Base-by-base conservation (phyloP, 2,797 vertebrate genomes). In the Vireo griseus region DNA sequence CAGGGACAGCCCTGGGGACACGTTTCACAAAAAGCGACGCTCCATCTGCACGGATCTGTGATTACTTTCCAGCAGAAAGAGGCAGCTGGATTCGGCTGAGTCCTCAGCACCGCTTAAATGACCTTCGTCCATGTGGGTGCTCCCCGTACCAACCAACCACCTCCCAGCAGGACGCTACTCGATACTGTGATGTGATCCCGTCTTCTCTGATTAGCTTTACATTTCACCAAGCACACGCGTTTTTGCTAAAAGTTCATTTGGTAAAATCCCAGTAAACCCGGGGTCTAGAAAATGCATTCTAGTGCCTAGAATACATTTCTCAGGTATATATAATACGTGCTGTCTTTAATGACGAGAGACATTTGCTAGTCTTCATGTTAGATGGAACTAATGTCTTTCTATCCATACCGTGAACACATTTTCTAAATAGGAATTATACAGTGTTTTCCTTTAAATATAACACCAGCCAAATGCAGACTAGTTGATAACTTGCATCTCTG, bases 351-450 rank as follows among this genome's bases (percentile, higher is more conserved):
- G 79, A 85, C 54, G 31, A 42, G 39, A 80, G 72, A 40, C 82
- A 85, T 96, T 96, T 94, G 81, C 81, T 87, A 80, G 65, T 96
- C 75, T 85, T 95, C 59, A 29, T 73, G 88, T 94, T 73, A 91
- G 86, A 95, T 89, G 94, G 94, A 96, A 97, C 95, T 97, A 94
- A 97, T 92, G 78, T 68, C 81, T 82, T 89, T 94, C 90, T 52
- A 82, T 15, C 75, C 86, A 54, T 48, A 93, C 92, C 93, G 84
- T 95, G 95, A 95, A 96, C 84, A 85, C 44, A 94, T 85, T 95
- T 71, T 90, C 84, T 87, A 80, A 85, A 51, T 26, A 95, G 81
- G 77, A 96, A 93, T 95, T 97, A 95, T 93, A 89, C 91, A 96
- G 89, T 67, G 13, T 93, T 95, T 87, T 67, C 35, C 84, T 95